phyloP scores from a whole-genome alignment of 2,797 vertebrate genomes.

The Morelia viridis region DNA sequence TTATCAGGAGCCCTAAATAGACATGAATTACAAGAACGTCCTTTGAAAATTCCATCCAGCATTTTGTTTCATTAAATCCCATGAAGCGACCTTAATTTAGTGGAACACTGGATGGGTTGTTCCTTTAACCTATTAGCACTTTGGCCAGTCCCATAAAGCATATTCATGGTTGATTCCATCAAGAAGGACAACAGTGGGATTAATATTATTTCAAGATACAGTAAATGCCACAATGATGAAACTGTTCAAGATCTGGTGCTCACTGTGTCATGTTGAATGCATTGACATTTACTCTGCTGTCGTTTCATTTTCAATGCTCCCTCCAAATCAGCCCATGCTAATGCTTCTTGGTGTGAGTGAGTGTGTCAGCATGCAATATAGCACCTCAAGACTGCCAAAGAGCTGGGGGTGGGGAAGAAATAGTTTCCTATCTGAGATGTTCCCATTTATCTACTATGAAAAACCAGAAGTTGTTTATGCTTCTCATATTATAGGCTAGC shows the following conservation, averaged over 20 bases:
- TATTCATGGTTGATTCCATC: conserved; percentile 83
- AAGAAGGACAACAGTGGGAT: conserved; percentile 79
- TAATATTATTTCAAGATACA: conserved; percentile 81
- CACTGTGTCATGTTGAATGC: conserved; percentile 82
- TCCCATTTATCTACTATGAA: conserved; percentile 20
- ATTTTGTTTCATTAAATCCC: conserved; percentile 81
- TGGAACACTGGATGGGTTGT: conserved; percentile 78
- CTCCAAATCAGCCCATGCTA: conserved; percentile 79
- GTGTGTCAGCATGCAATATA: conserved; percentile 72
- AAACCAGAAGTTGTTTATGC: conserved; percentile 4
- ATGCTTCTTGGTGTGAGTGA: conserved; percentile 72
- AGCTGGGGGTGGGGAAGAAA: conserved; percentile 28
- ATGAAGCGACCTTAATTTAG: conserved; percentile 82
- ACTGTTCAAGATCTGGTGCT: conserved; percentile 80
- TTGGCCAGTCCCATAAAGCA: conserved; percentile 80
- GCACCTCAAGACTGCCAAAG: conserved; percentile 48
- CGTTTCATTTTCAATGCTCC: conserved; percentile 81
- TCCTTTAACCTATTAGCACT: conserved; percentile 83
- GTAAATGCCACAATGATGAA: conserved; percentile 80
- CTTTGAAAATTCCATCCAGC: conserved; percentile 74
- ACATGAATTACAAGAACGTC: conserved; percentile 81
- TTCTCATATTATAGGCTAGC: neutral
- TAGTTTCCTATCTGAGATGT: conserved; percentile 41
- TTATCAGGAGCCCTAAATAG: conserved; percentile 80
- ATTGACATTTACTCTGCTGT: conserved; percentile 90